Evolutionary conservation across 2,797 vertebrate species (phyloP), one percentile per base, ranked within the genome.

Genomic region (Pelodytes ibericus): DNA sequence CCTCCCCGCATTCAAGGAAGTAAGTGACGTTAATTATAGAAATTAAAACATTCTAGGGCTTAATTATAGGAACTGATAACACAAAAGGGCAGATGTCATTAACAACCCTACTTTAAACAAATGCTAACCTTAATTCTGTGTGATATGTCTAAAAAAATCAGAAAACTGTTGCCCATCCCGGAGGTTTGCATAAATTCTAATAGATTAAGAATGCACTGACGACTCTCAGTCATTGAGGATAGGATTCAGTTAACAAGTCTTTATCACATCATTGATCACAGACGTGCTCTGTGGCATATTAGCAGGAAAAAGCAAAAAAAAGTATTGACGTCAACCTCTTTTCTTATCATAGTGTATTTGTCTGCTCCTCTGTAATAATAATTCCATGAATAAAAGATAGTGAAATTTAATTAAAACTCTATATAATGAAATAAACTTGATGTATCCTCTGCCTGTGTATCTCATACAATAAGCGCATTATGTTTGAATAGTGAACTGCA

Each of bases 401-500:
- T 85, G 86, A 86, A 87, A 81, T 80, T 80, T 85, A 88, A 88
- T 91, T 88, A 89, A 80, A 72, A 65, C 59, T 80, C 58, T 80
- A 66, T 84, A 86, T 87, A 82, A 75, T 85, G 85, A 86, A 85
- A 76, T 68, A 72, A 53, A 53, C 3, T 6, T 78, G 70, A 72
- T 72, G 71, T 69, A 74, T 85, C 77, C 75, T 26, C 64, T 83
- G 61, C 77, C 82, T 80, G 56, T 82, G 74, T 81, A 81, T 84
- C 78, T 81, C 62, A 51, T 76, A 33, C 83, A 83, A 86, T 86
- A 87, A 89, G 84, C 80, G 80, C 70, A 78, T 78, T 78, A 84
- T 85, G 73, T 82, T 82, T 86, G 78, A 81, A 83, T 80, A 83
- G 83, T 86, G 87, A 89, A 83, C 82, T 84, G 80, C 77, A 57